Evolutionary conservation across 2,797 vertebrate species (phyloP).

Genomic region (Scomberomorus guttatus): DNA sequence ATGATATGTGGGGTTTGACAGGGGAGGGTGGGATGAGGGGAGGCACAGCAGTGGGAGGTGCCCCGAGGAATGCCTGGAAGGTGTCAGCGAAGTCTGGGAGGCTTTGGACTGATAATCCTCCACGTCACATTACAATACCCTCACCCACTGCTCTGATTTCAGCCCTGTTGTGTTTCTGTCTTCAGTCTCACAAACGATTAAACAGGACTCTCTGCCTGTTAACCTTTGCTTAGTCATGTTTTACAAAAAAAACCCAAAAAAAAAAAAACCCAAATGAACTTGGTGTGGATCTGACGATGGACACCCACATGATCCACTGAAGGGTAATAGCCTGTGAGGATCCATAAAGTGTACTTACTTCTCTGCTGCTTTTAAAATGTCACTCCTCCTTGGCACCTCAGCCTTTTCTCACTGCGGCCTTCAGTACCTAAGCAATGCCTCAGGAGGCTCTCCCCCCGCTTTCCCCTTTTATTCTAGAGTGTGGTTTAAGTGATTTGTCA

Average conservation of each 20-base stretch:
- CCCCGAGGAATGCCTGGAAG: conserved; percentile 83
- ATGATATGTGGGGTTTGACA: conserved; percentile 73
- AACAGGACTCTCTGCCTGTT: conserved; percentile 19
- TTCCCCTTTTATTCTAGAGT: conserved; percentile 38
- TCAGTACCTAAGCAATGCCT: conserved; percentile 50
- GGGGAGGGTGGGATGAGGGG: conserved; percentile 66
- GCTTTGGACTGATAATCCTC: conserved; percentile 74
- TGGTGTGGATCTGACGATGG: conserved; percentile 24
- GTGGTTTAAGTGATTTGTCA: conserved; percentile 75
- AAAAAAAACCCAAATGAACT: conserved; percentile 36
- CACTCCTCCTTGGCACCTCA: conserved; percentile 58
- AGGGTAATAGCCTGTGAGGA: conserved; percentile 37
- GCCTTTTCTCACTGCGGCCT: conserved; percentile 68
- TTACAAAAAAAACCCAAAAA: conserved; percentile 20
- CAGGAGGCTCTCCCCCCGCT: conserved; percentile 40
- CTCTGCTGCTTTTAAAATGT: conserved; percentile 61
- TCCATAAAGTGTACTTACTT: conserved; percentile 60
- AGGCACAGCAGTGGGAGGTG: conserved; percentile 68
- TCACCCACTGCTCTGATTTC: conserved; percentile 45
- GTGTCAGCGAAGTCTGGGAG: conserved; percentile 69
- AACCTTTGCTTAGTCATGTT: conserved; percentile 33
- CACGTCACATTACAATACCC: conserved; percentile 60
- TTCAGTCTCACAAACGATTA: conserved; percentile 25
- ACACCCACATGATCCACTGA: conserved; percentile 35
- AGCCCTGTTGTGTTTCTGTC: conserved; percentile 37